phyloP scores from a whole-genome alignment of 2,113 vertebrate genomes.

The Cheirogaleus medius region DNA sequence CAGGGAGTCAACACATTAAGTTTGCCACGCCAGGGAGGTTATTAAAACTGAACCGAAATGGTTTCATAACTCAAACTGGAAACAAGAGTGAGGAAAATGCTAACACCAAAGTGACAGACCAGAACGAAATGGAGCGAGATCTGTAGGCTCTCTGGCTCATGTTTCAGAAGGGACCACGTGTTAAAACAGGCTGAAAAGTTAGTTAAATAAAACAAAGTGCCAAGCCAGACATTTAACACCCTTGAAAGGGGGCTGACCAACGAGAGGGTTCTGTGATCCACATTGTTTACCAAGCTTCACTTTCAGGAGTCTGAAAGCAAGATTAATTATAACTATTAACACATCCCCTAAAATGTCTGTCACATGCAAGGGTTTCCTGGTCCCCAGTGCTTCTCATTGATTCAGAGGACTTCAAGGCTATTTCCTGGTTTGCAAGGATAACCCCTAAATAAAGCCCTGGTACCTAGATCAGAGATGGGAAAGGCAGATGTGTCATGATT shows the following conservation, averaged over 20 bases:
- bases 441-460: background rate
- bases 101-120: conserved; percentile 71
- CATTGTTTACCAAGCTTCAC: conserved; percentile 12
- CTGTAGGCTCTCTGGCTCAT: conserved; percentile 44
- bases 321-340: background rate
- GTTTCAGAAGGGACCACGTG: conserved; percentile 69
- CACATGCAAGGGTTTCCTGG: background rate
- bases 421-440: background rate
- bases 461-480: background rate
- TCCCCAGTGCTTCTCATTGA: background rate
- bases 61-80: conserved; percentile 78
- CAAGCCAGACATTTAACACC: conserved; percentile 71
- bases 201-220: conserved; percentile 70
- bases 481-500: background rate
- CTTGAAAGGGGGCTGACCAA: conserved; percentile 34
- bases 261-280: background rate
- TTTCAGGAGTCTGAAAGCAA: conserved; percentile 40
- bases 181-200: conserved; percentile 74
- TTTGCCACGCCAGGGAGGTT: conserved; percentile 76
- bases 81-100: conserved; percentile 77
- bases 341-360: background rate
- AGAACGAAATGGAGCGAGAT: conserved; percentile 62
- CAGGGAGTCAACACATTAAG: conserved; percentile 64
- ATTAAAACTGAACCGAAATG: conserved; percentile 78
- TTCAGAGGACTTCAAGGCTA: background rate